Percentiles rank a stretch among this genome's conserved stretches.
These are phyloP conservation scores for Sebastes oblongus DNA, from an alignment of 2,797 vertebrate genomes.

Conservation along the genomic window DNA sequence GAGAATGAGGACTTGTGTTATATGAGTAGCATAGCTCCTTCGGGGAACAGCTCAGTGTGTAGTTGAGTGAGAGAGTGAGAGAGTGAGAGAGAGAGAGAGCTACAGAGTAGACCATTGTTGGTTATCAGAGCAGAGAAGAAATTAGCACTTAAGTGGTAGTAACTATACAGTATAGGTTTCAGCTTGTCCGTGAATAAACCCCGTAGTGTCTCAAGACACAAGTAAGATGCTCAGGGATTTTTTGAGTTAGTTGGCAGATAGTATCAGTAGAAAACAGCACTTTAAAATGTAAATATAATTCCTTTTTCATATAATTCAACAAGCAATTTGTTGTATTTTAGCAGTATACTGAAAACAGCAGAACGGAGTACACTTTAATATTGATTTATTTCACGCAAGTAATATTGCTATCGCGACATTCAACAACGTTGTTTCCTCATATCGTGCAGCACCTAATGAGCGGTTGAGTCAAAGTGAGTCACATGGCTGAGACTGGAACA, in stretches of 20 bases:
- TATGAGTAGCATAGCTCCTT: not conserved
- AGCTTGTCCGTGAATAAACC: no score
- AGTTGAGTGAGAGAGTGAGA: not conserved
- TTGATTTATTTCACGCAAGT: not conserved
- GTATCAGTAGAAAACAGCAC: no score
- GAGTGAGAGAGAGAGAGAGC: no score
- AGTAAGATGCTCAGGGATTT: no score
- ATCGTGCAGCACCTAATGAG: not conserved
- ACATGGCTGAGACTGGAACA: slow-evolving; percentile 22
- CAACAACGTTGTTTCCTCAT: not conserved
- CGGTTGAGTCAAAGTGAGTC: slow-evolving; percentile 27
- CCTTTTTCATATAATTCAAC: not conserved
- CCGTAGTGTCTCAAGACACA: no score
- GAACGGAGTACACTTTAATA: not conserved
- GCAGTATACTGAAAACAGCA: not conserved
- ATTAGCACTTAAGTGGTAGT: no score
- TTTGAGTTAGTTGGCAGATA: not conserved
- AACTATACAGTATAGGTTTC: no score
- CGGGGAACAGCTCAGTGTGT: not conserved
- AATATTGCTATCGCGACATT: not conserved
- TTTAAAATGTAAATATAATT: not conserved
- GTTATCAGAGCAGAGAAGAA: no score
- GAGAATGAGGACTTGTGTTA: not conserved
- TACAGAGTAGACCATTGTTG: no score
- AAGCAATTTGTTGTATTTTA: not conserved